Conservation (phyloP, 2,888 invertebrate species). For the Theristus sp. region DNA sequence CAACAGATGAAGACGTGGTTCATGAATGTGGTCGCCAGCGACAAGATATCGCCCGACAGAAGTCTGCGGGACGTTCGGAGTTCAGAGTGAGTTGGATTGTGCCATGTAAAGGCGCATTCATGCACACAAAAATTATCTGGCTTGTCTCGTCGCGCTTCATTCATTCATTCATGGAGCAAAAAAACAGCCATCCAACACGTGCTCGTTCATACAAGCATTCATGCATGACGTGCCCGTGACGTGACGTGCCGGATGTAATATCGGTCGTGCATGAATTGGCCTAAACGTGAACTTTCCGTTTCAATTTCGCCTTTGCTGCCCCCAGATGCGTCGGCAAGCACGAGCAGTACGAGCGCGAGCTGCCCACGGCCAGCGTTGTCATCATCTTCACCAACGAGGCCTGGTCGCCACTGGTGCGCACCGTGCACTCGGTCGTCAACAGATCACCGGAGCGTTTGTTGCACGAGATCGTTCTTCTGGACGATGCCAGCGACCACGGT, state of each 20-base stretch:
- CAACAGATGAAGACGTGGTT: conserved; percentile 20
- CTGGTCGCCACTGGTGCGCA: conserved; percentile 60
- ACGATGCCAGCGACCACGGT: conserved; percentile 67
- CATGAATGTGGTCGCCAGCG: conserved; percentile 29
- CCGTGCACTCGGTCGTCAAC: conserved; percentile 72
- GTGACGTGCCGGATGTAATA: too few relatives aligned
- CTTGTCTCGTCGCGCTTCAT: too few relatives aligned
- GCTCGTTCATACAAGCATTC: too few relatives aligned
- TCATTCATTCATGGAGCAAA: too few relatives aligned
- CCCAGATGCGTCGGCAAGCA: too few relatives aligned
- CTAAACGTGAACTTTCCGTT: too few relatives aligned
- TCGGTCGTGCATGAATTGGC: too few relatives aligned
- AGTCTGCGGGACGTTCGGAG: conserved; percentile 32
- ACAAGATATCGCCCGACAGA: conserved; percentile 36
- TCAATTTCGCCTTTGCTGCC: too few relatives aligned
- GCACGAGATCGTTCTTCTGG: conserved; percentile 80
- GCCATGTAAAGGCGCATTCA: too few relatives aligned
- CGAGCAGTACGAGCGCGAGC: conserved; percentile 42
- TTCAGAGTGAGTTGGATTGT: conserved; percentile 19
- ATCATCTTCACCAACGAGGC: conserved; percentile 78
- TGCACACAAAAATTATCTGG: too few relatives aligned
- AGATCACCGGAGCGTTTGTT: conserved; percentile 50
- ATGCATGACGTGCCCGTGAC: too few relatives aligned
- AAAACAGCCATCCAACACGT: too few relatives aligned
- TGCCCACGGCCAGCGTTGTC: conserved; percentile 47